Evolutionary conservation across 2,797 vertebrate species (phyloP).

Genomic region (Microhierax caerulescens): DNA sequence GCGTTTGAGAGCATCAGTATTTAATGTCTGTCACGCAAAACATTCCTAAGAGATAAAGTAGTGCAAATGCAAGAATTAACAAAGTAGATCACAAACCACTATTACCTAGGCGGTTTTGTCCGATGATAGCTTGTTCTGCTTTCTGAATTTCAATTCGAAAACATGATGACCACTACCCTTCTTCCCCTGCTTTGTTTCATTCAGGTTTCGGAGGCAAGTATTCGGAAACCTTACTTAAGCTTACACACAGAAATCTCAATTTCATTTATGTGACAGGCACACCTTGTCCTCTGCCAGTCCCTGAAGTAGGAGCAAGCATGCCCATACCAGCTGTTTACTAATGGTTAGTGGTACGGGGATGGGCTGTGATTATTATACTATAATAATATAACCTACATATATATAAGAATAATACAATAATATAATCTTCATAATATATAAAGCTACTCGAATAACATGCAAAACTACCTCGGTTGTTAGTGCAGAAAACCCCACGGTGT

Average conservation of each 20-base stretch:
- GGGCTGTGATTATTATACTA: too few species aligned
- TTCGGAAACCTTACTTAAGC: background rate
- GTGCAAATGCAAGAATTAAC: background rate
- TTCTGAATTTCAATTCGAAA: background rate
- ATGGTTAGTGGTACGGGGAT: rapidly evolving
- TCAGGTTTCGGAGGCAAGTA: background rate
- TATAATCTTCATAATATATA: too few species aligned
- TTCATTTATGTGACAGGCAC: background rate
- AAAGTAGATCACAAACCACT: too few species aligned
- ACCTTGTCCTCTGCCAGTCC: background rate
- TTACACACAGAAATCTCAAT: background rate
- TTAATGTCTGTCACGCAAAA: background rate
- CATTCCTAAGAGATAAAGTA: background rate
- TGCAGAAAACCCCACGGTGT: background rate
- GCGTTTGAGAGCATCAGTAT: background rate
- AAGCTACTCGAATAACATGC: background rate
- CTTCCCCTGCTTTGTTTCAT: background rate
- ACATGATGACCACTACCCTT: background rate
- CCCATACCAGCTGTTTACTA: background rate
- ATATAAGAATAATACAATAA: too few species aligned
- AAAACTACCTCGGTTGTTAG: background rate
- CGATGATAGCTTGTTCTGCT: background rate
- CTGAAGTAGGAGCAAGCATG: background rate
- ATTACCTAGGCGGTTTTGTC: background rate
- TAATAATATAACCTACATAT: too few species aligned